phyloP scores from a whole-genome alignment of 1,140 invertebrate genomes.

The Ptiloglossa arizonensis region DNA sequence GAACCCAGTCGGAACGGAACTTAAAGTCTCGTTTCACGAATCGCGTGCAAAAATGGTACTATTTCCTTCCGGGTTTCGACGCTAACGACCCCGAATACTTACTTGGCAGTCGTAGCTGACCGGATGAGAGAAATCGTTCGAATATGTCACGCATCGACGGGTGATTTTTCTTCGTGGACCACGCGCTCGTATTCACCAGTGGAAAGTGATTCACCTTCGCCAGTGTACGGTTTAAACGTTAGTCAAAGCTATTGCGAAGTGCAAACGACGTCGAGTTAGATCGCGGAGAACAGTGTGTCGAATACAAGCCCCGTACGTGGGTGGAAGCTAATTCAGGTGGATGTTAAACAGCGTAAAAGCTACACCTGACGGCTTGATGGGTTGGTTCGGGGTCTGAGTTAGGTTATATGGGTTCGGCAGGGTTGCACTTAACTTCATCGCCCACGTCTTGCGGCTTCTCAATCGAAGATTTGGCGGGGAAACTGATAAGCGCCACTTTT shows the following conservation, averaged over 20 bases:
- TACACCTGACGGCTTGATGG: slow-evolving; percentile 49
- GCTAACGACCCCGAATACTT: too few relatives aligned
- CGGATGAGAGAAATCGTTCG: slow-evolving; percentile 23
- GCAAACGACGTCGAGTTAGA: slow-evolving; percentile 70
- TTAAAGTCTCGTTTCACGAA: too few relatives aligned
- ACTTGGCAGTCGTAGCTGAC: too few relatives aligned
- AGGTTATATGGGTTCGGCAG: slow-evolving; percentile 29
- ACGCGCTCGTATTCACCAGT: too few relatives aligned
- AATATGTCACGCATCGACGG: neutral
- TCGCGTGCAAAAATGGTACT: too few relatives aligned
- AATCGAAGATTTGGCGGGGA: too few relatives aligned
- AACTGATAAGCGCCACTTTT: too few relatives aligned
- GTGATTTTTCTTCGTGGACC: neutral
- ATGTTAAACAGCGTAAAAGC: slow-evolving; percentile 76
- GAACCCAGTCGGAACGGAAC: too few relatives aligned
- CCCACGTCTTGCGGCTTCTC: too few relatives aligned
- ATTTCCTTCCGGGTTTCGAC: too few relatives aligned
- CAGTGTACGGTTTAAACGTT: slow-evolving; percentile 72
- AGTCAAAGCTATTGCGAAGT: slow-evolving; percentile 67
- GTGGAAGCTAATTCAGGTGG: slow-evolving; percentile 74
- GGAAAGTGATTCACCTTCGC: slow-evolving; percentile 43
- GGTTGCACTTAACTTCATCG: slow-evolving; percentile 68
- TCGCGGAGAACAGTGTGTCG: slow-evolving; percentile 72
- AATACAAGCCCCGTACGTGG: slow-evolving; percentile 50
- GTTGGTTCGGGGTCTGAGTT: slow-evolving; percentile 18